A percentile compares a stretch with the other conserved stretches of the same genome.
These are phyloP conservation scores for Tapirus terrestris DNA, from an alignment of 2,113 vertebrate genomes.

Conservation along the genomic window DNA sequence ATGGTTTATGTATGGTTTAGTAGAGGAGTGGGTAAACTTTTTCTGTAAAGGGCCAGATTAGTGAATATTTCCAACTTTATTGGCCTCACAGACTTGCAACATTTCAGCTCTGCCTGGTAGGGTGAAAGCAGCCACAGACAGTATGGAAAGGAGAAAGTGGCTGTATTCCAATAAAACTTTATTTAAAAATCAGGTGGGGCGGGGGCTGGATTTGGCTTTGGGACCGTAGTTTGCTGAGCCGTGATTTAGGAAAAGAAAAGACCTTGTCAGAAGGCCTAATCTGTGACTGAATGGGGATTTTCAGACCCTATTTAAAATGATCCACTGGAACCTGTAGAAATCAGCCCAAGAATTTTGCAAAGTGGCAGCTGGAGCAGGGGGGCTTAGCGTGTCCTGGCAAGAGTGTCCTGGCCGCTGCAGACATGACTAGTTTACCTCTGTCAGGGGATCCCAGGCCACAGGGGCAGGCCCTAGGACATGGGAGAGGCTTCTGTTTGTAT, in stretches of 20 bases:
- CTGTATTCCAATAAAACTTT: neutral
- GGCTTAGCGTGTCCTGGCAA: accelerated
- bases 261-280: neutral
- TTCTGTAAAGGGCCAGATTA: neutral
- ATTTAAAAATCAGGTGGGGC: neutral
- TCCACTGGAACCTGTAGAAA: neutral
- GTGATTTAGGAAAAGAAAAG: neutral
- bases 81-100: neutral
- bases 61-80: neutral
- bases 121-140: neutral
- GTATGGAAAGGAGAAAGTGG: neutral
- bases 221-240: neutral
- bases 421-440: neutral
- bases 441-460: neutral
- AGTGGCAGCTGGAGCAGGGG: neutral
- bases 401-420: neutral
- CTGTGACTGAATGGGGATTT: neutral
- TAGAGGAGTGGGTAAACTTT: neutral
- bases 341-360: neutral
- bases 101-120: neutral
- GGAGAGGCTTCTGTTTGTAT: neutral
- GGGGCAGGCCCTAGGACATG: neutral
- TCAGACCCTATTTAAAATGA: neutral
- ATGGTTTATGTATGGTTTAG: too few species aligned
- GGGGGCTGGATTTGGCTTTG: neutral